These are phyloP conservation scores for Acanthurus lineatus DNA, from an alignment of 2,797 vertebrate species.

Conservation along the genomic window DNA sequence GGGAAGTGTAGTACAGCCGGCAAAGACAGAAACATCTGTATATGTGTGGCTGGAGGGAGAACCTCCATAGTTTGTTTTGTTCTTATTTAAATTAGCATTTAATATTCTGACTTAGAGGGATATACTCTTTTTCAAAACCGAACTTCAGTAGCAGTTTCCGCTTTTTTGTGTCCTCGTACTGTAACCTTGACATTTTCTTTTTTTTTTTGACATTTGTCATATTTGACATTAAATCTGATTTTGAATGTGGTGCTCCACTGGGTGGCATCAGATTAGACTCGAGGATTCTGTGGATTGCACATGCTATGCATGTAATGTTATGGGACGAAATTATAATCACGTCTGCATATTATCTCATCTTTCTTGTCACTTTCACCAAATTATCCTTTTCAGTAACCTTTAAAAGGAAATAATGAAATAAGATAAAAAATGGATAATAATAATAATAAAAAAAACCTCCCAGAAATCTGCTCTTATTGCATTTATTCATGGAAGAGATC, in stretches of 20 bases:
- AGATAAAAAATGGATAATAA: slow-evolving; percentile 1
- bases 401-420: slow-evolving; percentile 37
- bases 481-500: slow-evolving; percentile 27
- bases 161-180: slow-evolving; percentile 13
- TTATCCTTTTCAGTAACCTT: slow-evolving; percentile 20
- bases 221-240: slow-evolving; percentile 55
- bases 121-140: slow-evolving; percentile 2
- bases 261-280: slow-evolving; percentile 34
- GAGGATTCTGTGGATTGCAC: slow-evolving; percentile 19
- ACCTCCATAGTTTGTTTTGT: slow-evolving; percentile 6
- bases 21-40: background rate
- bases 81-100: slow-evolving; percentile 7
- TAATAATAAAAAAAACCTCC: background rate
- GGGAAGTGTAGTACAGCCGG: background rate
- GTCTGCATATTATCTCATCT: slow-evolving; percentile 24
- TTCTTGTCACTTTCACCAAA: slow-evolving; percentile 21
- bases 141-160: slow-evolving; percentile 25
- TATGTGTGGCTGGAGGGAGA: slow-evolving; percentile 1
- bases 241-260: slow-evolving; percentile 34
- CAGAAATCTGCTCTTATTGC: background rate
- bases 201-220: slow-evolving; percentile 61
- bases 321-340: background rate
- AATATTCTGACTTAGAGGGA: slow-evolving; percentile 20
- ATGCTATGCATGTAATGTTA: slow-evolving; percentile 15
- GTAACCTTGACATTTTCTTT: slow-evolving; percentile 67